Conservation (phyloP, 2,888 invertebrate species). For the Callimorpha dominula region DNA sequence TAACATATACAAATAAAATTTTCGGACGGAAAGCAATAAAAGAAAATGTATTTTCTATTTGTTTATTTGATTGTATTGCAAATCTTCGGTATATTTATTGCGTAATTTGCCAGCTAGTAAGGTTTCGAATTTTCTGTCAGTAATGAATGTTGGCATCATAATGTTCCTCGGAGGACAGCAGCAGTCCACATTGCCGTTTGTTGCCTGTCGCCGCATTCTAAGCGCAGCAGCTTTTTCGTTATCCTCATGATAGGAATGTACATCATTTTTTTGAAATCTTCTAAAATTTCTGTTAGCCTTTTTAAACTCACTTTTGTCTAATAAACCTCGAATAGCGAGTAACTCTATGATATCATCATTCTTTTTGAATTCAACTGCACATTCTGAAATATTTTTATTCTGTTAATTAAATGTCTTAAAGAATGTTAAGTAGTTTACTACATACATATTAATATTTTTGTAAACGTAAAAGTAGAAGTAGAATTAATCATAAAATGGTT, state of each 20-base stretch:
- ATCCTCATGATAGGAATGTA: neutral
- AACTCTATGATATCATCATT: conserved; percentile 63
- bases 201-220: conserved; percentile 34
- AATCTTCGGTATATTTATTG: conserved; percentile 8
- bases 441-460: neutral
- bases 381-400: conserved; percentile 59
- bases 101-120: conserved; percentile 15
- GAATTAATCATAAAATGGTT: too few relatives aligned
- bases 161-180: conserved; percentile 64
- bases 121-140: conserved; percentile 60
- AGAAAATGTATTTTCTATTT: conserved; percentile 17
- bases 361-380: conserved; percentile 61
- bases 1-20: conserved; percentile 4
- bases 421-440: neutral
- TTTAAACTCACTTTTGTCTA: conserved; percentile 51
- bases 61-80: conserved; percentile 17
- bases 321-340: conserved; percentile 59
- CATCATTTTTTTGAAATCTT: neutral
- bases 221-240: neutral
- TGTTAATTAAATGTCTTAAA: neutral
- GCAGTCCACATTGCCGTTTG: conserved; percentile 48
- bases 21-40: conserved; percentile 31
- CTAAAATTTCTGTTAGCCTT: conserved; percentile 39
- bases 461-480: too few relatives aligned
- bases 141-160: conserved; percentile 71